These are phyloP conservation scores for Ictalurus furcatus DNA, from an alignment of 2,113 vertebrate species.

Conservation along the genomic window DNA sequence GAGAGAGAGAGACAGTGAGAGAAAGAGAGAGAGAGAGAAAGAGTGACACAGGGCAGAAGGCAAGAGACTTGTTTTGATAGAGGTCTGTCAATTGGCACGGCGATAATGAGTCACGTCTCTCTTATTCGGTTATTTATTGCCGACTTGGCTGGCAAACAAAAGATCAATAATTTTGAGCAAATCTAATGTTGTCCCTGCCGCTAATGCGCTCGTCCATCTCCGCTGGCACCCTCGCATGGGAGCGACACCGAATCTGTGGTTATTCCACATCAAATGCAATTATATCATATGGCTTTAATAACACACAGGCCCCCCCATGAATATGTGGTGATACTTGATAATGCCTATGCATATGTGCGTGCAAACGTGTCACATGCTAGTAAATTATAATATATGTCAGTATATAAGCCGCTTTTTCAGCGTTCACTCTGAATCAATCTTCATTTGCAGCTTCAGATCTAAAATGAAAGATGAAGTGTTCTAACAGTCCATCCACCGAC, in stretches of 20 bases:
- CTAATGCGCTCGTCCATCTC: slow-evolving; percentile 83
- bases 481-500: slow-evolving; percentile 65
- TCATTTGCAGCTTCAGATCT: slow-evolving; percentile 74
- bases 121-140: slow-evolving; percentile 78
- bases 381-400: slow-evolving; percentile 75
- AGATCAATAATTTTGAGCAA: slow-evolving; percentile 86
- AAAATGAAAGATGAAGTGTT: slow-evolving; percentile 76
- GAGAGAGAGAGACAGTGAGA: slow-evolving; percentile 57
- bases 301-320: slow-evolving; percentile 60
- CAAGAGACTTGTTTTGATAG: slow-evolving; percentile 72
- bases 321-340: slow-evolving; percentile 59
- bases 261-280: slow-evolving; percentile 82
- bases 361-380: slow-evolving; percentile 64
- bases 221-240: slow-evolving; percentile 74
- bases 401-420: slow-evolving; percentile 59
- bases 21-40: slow-evolving; percentile 41
- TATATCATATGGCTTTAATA: slow-evolving; percentile 78
- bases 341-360: slow-evolving; percentile 62
- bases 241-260: slow-evolving; percentile 78
- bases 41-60: slow-evolving; percentile 47
- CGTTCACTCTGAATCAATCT: slow-evolving; percentile 73
- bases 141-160: slow-evolving; percentile 82
- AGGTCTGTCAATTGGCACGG: slow-evolving; percentile 77
- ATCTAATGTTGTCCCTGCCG: slow-evolving; percentile 80
- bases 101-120: slow-evolving; percentile 82